phyloP scores from a whole-genome alignment of 2,888 invertebrate species.

The Tolmerus cingulatus region DNA sequence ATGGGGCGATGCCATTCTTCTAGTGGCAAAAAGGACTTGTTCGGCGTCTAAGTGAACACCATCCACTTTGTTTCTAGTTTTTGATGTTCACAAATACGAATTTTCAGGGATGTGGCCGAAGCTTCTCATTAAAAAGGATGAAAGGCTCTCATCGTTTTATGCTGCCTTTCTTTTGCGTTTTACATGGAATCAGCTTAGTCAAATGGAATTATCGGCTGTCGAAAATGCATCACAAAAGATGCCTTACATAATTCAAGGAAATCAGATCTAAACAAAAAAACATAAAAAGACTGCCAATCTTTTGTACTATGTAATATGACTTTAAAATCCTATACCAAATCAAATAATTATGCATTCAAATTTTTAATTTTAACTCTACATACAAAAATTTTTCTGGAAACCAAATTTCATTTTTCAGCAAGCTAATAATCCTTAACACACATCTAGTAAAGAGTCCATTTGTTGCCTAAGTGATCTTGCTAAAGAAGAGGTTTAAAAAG shows the following conservation, averaged over 20 bases:
- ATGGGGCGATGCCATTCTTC: neutral
- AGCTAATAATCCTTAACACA: too few species aligned
- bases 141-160: neutral
- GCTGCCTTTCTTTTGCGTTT: neutral
- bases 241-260: neutral
- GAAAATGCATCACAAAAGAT: neutral
- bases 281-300: too few species aligned
- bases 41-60: constrained; percentile 15
- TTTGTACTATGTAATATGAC: too few species aligned
- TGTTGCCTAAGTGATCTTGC: too few species aligned
- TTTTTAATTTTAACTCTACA: too few species aligned
- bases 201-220: neutral
- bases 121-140: neutral
- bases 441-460: too few species aligned
- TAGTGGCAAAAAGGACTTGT: constrained; percentile 2
- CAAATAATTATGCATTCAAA: too few species aligned
- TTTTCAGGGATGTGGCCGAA: neutral
- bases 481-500: too few species aligned
- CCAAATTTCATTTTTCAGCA: too few species aligned
- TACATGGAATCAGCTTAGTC: neutral
- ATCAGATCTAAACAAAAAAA: neutral
- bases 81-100: constrained; percentile 17
- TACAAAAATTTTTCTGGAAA: too few species aligned
- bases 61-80: constrained; percentile 23
- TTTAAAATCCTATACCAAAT: too few species aligned